A percentile compares a stretch with the other conserved stretches of the same genome.
phyloP scores from a whole-genome alignment of 2,797 vertebrate species.

The Dromococcyx pavoninus region DNA sequence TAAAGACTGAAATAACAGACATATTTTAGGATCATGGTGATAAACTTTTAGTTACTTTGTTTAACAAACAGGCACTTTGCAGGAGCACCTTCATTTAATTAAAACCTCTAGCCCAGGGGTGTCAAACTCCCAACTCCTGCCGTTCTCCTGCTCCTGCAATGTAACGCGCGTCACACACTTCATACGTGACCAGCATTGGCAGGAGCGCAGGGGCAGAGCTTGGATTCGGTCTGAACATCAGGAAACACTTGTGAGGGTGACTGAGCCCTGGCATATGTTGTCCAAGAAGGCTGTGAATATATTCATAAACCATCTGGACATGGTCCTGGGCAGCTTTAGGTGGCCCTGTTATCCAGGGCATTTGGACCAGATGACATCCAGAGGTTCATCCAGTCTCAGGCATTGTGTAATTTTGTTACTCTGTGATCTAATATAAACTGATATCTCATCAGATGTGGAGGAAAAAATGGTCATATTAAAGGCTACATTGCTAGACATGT shows the following conservation, averaged over 20 bases:
- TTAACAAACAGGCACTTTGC: not conserved
- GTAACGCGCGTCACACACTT: no score
- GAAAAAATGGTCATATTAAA: not conserved
- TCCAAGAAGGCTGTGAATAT: not conserved
- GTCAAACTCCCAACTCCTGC: no score
- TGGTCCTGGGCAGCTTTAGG: not conserved
- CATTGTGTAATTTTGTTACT: not conserved
- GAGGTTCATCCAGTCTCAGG: no score
- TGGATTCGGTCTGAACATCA: not conserved
- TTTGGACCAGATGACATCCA: not conserved
- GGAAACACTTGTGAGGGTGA: not conserved
- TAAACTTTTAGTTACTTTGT: not conserved
- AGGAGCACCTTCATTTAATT: not conserved
- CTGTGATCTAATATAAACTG: not conserved
- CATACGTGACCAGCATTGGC: no score
- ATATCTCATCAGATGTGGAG: not conserved
- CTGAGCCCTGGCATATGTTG: not conserved
- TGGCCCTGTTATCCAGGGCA: no score
- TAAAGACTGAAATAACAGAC: not conserved
- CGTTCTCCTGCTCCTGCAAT: no score
- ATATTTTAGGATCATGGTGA: not conserved
- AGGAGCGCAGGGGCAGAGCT: no score
- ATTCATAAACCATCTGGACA: not conserved
- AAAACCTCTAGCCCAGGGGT: not conserved
- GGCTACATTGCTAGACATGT: not conserved